Evolutionary conservation across 1,140 invertebrate species (phyloP).

Genomic region (Nebria ingens): DNA sequence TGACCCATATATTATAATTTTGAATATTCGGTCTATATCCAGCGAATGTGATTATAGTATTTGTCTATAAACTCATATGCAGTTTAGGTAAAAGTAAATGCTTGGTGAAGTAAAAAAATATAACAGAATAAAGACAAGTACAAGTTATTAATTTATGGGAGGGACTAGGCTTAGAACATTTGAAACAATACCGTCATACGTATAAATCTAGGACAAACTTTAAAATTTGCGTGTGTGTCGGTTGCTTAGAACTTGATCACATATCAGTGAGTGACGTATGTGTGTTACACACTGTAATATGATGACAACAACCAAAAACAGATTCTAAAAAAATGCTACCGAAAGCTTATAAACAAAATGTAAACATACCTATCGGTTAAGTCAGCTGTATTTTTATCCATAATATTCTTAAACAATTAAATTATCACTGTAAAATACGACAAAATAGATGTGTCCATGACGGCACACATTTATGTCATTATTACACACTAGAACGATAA

Average conservation of each 20-base stretch:
- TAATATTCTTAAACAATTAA: constrained; percentile 17
- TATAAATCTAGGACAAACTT: constrained; percentile 1
- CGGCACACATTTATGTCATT: constrained; percentile 21
- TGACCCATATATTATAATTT: not conserved
- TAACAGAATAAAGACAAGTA: not conserved
- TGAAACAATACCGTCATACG: constrained; percentile 2
- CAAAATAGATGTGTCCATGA: constrained; percentile 19
- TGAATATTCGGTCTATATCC: not conserved
- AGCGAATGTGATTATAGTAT: too few relatives aligned
- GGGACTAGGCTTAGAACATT: not conserved
- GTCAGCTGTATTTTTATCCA: constrained; percentile 20
- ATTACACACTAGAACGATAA: constrained; percentile 18
- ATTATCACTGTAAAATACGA: constrained; percentile 19
- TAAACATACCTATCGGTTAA: constrained; percentile 19
- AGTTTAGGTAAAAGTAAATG: too few relatives aligned
- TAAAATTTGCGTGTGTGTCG: not conserved
- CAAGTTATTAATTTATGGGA: constrained; percentile 5
- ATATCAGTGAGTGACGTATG: constrained; percentile 11
- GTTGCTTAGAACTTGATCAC: not conserved
- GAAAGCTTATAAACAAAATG: not conserved
- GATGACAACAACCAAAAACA: constrained; percentile 17
- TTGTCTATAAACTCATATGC: too few relatives aligned
- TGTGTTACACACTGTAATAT: constrained; percentile 14
- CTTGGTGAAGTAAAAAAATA: too few relatives aligned
- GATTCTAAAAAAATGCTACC: constrained; percentile 1